phyloP scores from a whole-genome alignment of 2,113 vertebrate genomes.

The Panthera leo region DNA sequence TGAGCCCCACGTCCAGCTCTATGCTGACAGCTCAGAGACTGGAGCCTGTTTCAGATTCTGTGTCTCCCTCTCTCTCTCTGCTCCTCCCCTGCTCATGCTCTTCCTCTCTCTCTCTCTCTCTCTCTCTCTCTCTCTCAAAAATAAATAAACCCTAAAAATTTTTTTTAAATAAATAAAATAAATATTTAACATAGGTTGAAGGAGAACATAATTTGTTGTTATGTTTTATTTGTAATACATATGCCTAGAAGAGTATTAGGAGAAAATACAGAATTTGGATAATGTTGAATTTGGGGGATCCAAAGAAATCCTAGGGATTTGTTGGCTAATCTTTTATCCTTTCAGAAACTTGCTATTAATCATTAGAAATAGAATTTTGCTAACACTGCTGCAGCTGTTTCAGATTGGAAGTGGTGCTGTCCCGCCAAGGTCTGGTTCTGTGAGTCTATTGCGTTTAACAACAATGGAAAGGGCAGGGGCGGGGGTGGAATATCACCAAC shows the following conservation, averaged over 20 bases:
- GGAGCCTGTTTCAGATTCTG: no score
- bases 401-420: slow-evolving; percentile 32
- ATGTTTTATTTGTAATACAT: neutral
- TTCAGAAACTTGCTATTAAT: slow-evolving; percentile 62
- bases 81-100: no score
- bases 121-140: no score
- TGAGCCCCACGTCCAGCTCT: no score
- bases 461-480: neutral
- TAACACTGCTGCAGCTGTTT: slow-evolving; percentile 61
- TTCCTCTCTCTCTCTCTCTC: no score
- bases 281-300: slow-evolving; percentile 50
- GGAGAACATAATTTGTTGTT: slow-evolving; percentile 27
- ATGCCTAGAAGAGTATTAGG: neutral
- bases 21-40: no score
- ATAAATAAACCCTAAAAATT: no score
- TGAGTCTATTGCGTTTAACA: slow-evolving; percentile 20
- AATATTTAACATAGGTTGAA: slow-evolving; percentile 29
- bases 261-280: slow-evolving; percentile 47
- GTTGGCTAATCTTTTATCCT: slow-evolving; percentile 51
- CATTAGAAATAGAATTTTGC: slow-evolving; percentile 62
- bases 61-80: no score
- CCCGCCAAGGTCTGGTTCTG: neutral
- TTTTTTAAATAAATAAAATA: no score
- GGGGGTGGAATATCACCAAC: neutral
- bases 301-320: slow-evolving; percentile 61